phyloP scores from a whole-genome alignment of 2,888 invertebrate species.

The Anagyrus pseudococci region DNA sequence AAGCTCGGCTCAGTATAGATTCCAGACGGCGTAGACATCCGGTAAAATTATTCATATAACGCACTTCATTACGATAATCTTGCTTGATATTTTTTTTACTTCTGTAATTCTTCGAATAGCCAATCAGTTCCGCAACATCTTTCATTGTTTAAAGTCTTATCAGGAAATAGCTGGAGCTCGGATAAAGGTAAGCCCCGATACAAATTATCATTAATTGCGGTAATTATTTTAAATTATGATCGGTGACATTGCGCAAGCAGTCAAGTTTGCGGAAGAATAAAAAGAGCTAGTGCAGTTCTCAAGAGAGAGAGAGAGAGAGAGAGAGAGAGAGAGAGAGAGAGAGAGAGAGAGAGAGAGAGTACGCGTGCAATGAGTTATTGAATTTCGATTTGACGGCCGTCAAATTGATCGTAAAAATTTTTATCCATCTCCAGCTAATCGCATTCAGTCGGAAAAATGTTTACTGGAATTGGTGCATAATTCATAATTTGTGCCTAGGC shows the following conservation, averaged over 20 bases:
- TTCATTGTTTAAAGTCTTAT: not conserved
- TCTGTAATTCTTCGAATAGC: no score
- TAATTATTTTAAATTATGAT: constrained; percentile 25
- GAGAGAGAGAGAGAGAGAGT: not conserved
- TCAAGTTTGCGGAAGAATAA: constrained; percentile 15
- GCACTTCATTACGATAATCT: no score
- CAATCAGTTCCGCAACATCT: not conserved
- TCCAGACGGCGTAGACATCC: not conserved
- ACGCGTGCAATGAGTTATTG: not conserved
- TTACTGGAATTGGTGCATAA: not conserved
- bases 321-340: no score
- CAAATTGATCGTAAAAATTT: not conserved
- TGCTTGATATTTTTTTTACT: no score
- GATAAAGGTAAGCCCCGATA: constrained; percentile 6
- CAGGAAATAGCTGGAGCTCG: constrained; percentile 11
- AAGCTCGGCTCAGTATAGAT: no score
- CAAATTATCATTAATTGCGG: constrained; percentile 26
- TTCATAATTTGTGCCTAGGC: not conserved
- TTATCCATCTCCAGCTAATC: not conserved
- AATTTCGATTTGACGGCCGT: not conserved
- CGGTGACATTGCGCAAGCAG: constrained; percentile 20
- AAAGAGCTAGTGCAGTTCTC: not conserved
- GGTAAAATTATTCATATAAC: not conserved
- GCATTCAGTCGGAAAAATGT: not conserved
- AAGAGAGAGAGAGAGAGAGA: no score